Percentiles rank a stretch among this genome's conserved stretches.
phyloP scores from a whole-genome alignment of 2,797 vertebrate genomes.

The Orientallactaga sibirica region DNA sequence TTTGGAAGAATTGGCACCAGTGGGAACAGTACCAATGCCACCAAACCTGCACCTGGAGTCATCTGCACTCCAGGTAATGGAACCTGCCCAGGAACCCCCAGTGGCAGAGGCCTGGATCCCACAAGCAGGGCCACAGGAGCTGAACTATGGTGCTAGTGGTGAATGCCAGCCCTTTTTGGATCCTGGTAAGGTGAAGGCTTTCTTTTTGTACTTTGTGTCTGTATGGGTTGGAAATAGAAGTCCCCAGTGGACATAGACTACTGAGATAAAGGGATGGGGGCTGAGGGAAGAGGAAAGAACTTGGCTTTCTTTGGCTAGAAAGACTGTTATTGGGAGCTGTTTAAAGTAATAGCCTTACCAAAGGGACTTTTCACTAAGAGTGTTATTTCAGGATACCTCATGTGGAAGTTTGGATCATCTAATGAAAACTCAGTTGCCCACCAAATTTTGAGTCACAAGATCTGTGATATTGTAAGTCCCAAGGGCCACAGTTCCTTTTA shows the following conservation, averaged over 20 bases:
- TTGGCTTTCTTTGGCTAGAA: background rate
- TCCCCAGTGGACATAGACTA: background rate
- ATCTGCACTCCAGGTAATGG: conserved; percentile 74
- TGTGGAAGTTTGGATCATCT: background rate
- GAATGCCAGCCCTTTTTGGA: conserved; percentile 78
- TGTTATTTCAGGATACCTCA: background rate
- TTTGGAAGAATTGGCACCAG: conserved; percentile 81
- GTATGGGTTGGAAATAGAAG: background rate
- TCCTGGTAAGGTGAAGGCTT: conserved; percentile 74
- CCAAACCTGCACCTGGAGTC: conserved; percentile 73
- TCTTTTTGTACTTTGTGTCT: background rate
- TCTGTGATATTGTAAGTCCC: background rate
- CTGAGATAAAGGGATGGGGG: background rate
- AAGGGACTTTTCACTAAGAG: background rate
- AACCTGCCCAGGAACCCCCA: conserved; percentile 62
- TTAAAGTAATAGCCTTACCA: conserved; percentile 21
- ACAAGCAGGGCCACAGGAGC: conserved; percentile 66
- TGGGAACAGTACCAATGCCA: conserved; percentile 71
- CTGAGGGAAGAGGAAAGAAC: background rate
- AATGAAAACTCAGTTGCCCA: background rate
- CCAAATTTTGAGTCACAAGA: background rate
- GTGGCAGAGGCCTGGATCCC: conserved; percentile 74
- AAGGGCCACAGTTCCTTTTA: background rate
- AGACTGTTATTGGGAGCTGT: background rate
- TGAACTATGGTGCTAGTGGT: conserved; percentile 65